Conservation (phyloP, 1,140 invertebrate genomes). For the Temnothorax nylanderi region DNA sequence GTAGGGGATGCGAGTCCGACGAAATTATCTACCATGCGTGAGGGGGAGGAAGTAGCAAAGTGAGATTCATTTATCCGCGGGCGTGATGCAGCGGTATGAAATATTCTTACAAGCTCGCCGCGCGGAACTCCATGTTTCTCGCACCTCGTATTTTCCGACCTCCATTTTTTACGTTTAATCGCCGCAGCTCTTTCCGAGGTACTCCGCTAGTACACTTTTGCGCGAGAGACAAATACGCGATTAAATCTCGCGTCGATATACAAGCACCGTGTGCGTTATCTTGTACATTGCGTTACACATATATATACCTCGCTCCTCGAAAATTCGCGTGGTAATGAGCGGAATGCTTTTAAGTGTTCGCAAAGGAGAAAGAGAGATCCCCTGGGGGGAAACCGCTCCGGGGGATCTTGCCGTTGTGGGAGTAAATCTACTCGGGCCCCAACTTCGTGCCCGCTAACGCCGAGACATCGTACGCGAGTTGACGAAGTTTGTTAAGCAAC, state of each 20-base stretch:
- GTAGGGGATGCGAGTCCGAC: conserved; percentile 15
- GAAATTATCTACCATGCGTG: conserved; percentile 10
- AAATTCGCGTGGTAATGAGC: conserved; percentile 36
- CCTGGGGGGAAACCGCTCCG: not conserved
- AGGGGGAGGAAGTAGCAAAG: conserved; percentile 24
- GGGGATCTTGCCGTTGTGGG: conserved; percentile 16
- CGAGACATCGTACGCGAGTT: conserved; percentile 30
- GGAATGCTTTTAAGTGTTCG: conserved; percentile 40
- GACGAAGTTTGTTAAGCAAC: conserved; percentile 58
- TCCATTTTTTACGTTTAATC: conserved; percentile 22
- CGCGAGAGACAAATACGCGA: not conserved
- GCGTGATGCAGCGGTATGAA: conserved; percentile 16
- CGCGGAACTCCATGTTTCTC: not conserved
- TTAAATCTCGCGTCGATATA: not conserved
- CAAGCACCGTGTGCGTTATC: not conserved
- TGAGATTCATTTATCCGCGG: conserved; percentile 55
- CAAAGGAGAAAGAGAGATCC: not conserved
- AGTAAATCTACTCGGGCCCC: not conserved
- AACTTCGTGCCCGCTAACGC: conserved; percentile 42
- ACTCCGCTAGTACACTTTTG: not conserved
- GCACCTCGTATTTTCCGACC: not conserved
- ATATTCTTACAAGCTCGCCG: conserved; percentile 31
- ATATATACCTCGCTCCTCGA: not conserved
- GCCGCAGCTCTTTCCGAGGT: not conserved
- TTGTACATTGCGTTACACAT: not conserved